Evolutionary conservation across 2,888 invertebrate species (phyloP).

Genomic region (Pollenia labialis): DNA sequence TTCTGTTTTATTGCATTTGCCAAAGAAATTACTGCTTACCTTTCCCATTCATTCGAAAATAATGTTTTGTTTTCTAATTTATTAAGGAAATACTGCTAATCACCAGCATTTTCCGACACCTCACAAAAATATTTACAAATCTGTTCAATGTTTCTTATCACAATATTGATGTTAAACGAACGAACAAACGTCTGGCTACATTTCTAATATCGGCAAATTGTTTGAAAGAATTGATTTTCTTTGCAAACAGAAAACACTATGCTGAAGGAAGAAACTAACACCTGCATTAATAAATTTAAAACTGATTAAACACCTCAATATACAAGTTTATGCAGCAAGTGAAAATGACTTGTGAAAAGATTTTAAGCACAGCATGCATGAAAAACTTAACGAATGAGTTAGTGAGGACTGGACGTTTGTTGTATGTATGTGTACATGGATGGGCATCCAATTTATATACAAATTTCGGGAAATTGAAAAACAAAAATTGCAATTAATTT

Average conservation of each 20-base stretch:
- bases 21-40: neutral
- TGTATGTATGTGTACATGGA: neutral
- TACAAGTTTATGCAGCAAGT: neutral
- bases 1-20: conserved; percentile 25
- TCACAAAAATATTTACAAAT: conserved; percentile 9
- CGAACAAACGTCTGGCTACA: neutral
- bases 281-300: conserved; percentile 58
- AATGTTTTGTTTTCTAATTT: conserved; percentile 11
- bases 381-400: conserved; percentile 31
- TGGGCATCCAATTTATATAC: conserved; percentile 2
- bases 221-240: conserved; percentile 27
- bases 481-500: conserved; percentile 12
- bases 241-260: neutral
- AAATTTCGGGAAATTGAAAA: conserved; percentile 1
- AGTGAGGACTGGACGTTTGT: conserved; percentile 10
- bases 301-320: conserved; percentile 25
- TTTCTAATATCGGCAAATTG: neutral
- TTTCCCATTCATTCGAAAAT: neutral
- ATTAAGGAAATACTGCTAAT: conserved; percentile 31
- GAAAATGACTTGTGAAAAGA: conserved; percentile 15
- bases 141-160: conserved; percentile 61
- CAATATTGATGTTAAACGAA: conserved; percentile 3
- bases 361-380: conserved; percentile 47
- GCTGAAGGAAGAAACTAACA: conserved; percentile 37
- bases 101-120: neutral